phyloP scores from a whole-genome alignment of 2,888 invertebrate genomes.

The Anaspis maculata region DNA sequence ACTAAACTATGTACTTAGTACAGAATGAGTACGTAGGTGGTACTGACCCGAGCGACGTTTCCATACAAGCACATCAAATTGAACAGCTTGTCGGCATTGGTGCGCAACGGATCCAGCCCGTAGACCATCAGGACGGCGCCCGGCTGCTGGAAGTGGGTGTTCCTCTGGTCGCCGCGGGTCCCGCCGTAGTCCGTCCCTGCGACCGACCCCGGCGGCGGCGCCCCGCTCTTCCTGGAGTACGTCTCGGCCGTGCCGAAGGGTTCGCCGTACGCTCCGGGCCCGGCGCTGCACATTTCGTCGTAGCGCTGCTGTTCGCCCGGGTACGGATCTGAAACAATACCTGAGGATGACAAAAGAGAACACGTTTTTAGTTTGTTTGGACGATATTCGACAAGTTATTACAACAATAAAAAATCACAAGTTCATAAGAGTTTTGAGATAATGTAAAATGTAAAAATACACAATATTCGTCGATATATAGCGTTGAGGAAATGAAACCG shows the following conservation, averaged over 20 bases:
- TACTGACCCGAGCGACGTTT: conserved; percentile 85
- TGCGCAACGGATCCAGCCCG: conserved; percentile 85
- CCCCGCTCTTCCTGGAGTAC: conserved; percentile 45
- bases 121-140: conserved; percentile 98
- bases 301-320: conserved; percentile 37
- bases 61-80: conserved; percentile 98
- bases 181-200: conserved; percentile 37
- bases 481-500: no score
- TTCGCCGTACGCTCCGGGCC: conserved; percentile 38
- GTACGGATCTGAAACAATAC: conserved; percentile 35
- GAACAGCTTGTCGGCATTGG: conserved; percentile 94
- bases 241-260: conserved; percentile 34
- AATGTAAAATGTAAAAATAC: no score
- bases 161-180: conserved; percentile 35
- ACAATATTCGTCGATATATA: no score
- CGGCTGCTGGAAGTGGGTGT: conserved; percentile 51
- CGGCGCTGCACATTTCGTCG: conserved; percentile 42
- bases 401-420: no score
- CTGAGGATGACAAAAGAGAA: no score
- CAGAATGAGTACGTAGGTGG: no score
- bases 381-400: no score
- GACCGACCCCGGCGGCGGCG: conserved; percentile 15
- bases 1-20: no score
- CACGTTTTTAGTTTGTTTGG: no score
- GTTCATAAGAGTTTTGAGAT: no score